Evolutionary conservation across 2,888 invertebrate genomes (phyloP), one percentile per base, ranked within the genome.

Genomic region (Hyposoter dolosus): DNA sequence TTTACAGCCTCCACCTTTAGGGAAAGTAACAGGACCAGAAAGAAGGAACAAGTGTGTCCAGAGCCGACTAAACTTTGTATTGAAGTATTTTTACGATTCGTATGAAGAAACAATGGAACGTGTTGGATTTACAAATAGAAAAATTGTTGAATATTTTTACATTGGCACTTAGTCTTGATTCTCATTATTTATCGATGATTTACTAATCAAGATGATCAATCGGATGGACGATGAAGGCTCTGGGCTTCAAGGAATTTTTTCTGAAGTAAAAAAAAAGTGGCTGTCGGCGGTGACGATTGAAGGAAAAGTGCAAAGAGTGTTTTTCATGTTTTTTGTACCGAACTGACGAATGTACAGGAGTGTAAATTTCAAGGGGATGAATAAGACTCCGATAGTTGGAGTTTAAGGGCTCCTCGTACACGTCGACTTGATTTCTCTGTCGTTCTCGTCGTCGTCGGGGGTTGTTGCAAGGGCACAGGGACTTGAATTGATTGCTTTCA

Each of bases 401-500:
- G 66, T 85, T 53, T 60, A n/a, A 60, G 56, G 66, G 76, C 56
- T 80, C 75, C 75, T 56, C 32, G 43, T 81, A 79, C 69, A 83
- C 47, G 69, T 72, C 77, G 56, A 35, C 43, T 69, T 76, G 79
- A 76, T 53, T 47, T 83, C 79, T 60, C 68, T n/a, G 19, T 85
- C 75, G 66, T 56, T 80, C 76, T 85, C 81, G 75, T 53, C 69
- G 63, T 63, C 47, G 53, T 74, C 82, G 88, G 79, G 83, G 84
- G 86, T 82, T 82, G 88, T 86, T 86, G 89, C 77, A 78, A 83
- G 84, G 85, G 86, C 86, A 89, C 89, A 90, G 91, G 89, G 92
- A 92, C 92, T 92, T 92, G 92, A 94, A 94, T 94, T 93, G 93
- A 94, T 94, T 93, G 93, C 94, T 93, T 93, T 93, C 93, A 93